Conservation (phyloP, 2,797 vertebrate species). For the Tenualosa ilisha region DNA sequence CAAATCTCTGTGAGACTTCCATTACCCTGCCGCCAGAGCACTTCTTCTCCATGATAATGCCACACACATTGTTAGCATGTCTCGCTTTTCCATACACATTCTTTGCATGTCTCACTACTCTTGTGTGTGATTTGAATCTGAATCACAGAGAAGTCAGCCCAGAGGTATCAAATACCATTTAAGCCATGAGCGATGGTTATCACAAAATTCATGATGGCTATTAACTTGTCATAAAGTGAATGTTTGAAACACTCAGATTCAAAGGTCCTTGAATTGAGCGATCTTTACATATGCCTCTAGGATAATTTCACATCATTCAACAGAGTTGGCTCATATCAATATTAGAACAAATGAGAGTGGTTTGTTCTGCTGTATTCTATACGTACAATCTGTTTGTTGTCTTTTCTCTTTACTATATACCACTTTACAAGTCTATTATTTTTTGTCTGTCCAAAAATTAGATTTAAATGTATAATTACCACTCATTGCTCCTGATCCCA, state of each 20-base stretch:
- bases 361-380: slow-evolving; percentile 64
- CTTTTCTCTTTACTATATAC: slow-evolving; percentile 53
- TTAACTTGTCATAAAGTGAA: slow-evolving; percentile 67
- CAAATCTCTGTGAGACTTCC: background rate
- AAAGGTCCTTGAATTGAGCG: slow-evolving; percentile 63
- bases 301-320: slow-evolving; percentile 74
- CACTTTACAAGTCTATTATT: slow-evolving; percentile 49
- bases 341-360: slow-evolving; percentile 60
- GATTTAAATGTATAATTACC: background rate
- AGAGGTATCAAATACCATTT: slow-evolving; percentile 59
- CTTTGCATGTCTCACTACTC: background rate
- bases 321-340: slow-evolving; percentile 70
- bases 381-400: slow-evolving; percentile 37
- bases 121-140: background rate
- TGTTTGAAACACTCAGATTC: slow-evolving; percentile 71
- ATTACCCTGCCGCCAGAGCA: background rate
- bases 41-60: background rate
- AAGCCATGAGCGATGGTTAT: slow-evolving; percentile 59
- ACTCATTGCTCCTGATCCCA: background rate
- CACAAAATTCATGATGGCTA: slow-evolving; percentile 69
- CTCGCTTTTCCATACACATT: background rate
- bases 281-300: slow-evolving; percentile 60
- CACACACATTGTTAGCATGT: no score
- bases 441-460: slow-evolving; percentile 49
- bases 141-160: slow-evolving; percentile 24